These are phyloP conservation scores for Leptosomus discolor DNA, from an alignment of 2,113 vertebrate genomes.

Conservation along the genomic window DNA sequence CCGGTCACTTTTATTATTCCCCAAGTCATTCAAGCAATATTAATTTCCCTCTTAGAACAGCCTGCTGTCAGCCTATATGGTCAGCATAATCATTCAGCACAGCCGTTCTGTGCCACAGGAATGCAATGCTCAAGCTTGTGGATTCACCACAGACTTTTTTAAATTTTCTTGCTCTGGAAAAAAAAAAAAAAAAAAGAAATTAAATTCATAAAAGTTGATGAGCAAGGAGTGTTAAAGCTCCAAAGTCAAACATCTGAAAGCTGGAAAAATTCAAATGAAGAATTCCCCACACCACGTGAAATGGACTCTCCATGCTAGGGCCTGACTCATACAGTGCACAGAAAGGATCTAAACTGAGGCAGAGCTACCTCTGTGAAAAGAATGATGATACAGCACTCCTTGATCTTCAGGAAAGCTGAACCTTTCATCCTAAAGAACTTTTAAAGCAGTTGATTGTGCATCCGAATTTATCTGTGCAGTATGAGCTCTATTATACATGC, in stretches of 20 bases:
- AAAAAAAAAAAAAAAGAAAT: background rate
- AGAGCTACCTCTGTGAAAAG: background rate
- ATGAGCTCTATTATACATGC: background rate
- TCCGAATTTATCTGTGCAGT: background rate
- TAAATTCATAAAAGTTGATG: conserved; percentile 5
- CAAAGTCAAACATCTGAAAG: conserved; percentile 12
- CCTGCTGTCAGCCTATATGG: background rate
- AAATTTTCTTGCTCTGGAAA: background rate
- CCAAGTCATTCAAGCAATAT: background rate
- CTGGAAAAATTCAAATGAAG: background rate
- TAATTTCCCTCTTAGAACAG: background rate
- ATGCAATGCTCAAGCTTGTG: background rate
- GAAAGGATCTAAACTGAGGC: background rate
- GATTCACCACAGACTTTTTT: background rate
- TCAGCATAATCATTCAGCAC: background rate
- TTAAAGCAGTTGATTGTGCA: background rate
- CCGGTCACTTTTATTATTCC: background rate
- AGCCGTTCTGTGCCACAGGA: conserved; percentile 19
- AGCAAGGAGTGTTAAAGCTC: background rate
- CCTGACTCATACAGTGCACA: background rate
- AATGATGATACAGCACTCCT: background rate
- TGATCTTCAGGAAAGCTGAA: background rate
- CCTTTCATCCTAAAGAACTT: background rate
- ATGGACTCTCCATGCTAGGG: background rate
- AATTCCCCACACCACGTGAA: background rate